Evolutionary conservation across 2,888 invertebrate species (phyloP), one percentile per base, ranked within the genome.

Genomic region (Opisthograptis luteolata): DNA sequence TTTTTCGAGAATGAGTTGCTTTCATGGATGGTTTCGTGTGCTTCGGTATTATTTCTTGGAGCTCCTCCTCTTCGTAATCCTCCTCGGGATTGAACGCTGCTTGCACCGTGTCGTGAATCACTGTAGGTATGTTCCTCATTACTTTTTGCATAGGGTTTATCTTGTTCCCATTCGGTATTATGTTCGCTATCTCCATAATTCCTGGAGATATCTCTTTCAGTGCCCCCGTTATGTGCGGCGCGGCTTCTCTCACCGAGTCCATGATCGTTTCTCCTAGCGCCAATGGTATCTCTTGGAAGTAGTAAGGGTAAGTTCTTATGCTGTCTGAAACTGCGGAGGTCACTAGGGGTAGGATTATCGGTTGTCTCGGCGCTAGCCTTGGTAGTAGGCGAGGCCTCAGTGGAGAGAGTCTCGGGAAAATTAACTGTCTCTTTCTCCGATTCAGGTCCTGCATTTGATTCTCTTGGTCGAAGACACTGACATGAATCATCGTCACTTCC

Each of bases 201-300:
- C 89, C 87, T 13, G 90, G 90, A 25, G 90, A 86, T 65, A 90
- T 85, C 46, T 89, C 89, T 54, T 76, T 86, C 64, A 90, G 58
- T 0, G 90, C 84, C 68, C 78, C 85, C 20, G 90, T 87, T 52
- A 90, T 76, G 59, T 87, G 90, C 7, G 90, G 90, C 1, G 89
- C 86, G 10, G 84, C 82, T 73, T 87, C 89, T 64, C 82, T 81
- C 58, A 90, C 80, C 27, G 89, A 81, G 13, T 87, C 86, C 79
- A 87, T 78, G 50, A 90, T 86, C 0, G 88, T 86, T 64, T 90
- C 90, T 52, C 87, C 82, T 32, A 90, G 70, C 4, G 89, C 88
- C 64, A 88, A 63, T 15, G 90, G 90, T 64, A 90, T 89, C 75
- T 90, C 89, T 80, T 88, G 87, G 48, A 90, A 80, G 69, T 89